Base-by-base conservation (phyloP, 2,113 vertebrate species). In the Gadus chalcogrammus region DNA sequence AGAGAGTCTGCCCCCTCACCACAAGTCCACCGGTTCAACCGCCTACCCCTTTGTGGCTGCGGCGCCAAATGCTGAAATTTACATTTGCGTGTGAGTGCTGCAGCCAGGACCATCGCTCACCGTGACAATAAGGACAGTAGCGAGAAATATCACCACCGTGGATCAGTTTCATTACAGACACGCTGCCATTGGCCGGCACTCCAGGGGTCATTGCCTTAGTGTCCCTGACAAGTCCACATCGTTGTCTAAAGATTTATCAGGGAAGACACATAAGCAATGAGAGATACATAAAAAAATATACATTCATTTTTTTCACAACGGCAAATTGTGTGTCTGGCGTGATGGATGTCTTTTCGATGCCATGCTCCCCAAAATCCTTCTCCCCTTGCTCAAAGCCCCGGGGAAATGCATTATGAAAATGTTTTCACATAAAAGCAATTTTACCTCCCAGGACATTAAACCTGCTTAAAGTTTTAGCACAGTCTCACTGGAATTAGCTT, bases 401-500 rank as follows among this genome's bases (percentile, higher is more conserved):
- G 55, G 15, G 55, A 58, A 17, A 58, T 16, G 55, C 13, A 58
- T 58, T 58, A 58, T 61, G 60, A 20, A 61, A 61, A 56, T 42
- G 52, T 24, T 28, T n/a, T 60, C 42, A 58, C 55, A 58, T 58
- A 53, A 55, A 35, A 24, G n/a, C 27, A 71, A 24, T 61, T 61
- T 60, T n/a, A 9, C 24, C 48, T 81, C 35, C 70, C 63, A 13
- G 63, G 60, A 79, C 68, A 65, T 75, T 64, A 52, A 9, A 61
- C 58, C 6, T 58, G 38, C 71, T 79, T 65, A 3, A 60, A 69
- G 72, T 64, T 18, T 18, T 18, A 42, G 42, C 42, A 42, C 59
- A 77, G 15, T 35, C 52, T 24, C 52, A 76, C 65, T 67, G 71
- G 63, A 73, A 16, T 63, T 52, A 53, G 61, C 75, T 75, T 61